Conservation (phyloP, 2,797 vertebrate species). For the Bradypodion pumilum region DNA sequence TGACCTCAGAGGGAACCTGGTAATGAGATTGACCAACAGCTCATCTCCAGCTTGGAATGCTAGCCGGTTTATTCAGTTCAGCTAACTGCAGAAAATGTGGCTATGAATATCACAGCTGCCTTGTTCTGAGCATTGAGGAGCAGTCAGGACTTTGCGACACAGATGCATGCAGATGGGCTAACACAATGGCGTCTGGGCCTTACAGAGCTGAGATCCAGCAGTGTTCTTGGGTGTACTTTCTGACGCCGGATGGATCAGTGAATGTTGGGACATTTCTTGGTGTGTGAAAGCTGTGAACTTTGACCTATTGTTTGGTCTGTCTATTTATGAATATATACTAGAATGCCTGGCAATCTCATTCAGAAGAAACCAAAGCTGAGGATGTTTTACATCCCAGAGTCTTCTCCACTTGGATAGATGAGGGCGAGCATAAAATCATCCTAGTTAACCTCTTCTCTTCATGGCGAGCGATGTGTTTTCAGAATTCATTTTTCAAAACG, state of each 20-base stretch:
- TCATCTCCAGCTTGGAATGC: conserved; percentile 70
- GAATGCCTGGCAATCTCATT: not conserved
- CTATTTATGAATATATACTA: not conserved
- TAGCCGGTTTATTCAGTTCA: conserved; percentile 78
- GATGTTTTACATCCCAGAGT: not conserved
- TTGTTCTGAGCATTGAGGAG: conserved; percentile 69
- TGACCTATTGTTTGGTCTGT: not conserved
- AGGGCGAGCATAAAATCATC: conserved; percentile 8
- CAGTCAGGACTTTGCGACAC: conserved; percentile 73
- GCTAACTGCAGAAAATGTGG: conserved; percentile 72
- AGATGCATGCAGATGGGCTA: conserved; percentile 69
- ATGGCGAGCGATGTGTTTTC: conserved; percentile 54
- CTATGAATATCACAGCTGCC: conserved; percentile 68
- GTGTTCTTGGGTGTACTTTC: not conserved
- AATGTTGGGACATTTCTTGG: not conserved
- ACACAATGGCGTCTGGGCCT: conserved; percentile 50
- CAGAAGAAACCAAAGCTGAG: not conserved
- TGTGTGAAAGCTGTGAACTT: not conserved
- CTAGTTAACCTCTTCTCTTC: conserved; percentile 69
- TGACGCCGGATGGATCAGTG: not conserved
- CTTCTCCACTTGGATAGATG: not conserved
- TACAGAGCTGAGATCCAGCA: not conserved
- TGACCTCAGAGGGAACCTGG: conserved; percentile 72
- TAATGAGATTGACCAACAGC: conserved; percentile 74
- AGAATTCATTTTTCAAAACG: conserved; percentile 69